Evolutionary conservation across 2,797 vertebrate species (phyloP).

Genomic region (Leucoraja ocellata): DNA sequence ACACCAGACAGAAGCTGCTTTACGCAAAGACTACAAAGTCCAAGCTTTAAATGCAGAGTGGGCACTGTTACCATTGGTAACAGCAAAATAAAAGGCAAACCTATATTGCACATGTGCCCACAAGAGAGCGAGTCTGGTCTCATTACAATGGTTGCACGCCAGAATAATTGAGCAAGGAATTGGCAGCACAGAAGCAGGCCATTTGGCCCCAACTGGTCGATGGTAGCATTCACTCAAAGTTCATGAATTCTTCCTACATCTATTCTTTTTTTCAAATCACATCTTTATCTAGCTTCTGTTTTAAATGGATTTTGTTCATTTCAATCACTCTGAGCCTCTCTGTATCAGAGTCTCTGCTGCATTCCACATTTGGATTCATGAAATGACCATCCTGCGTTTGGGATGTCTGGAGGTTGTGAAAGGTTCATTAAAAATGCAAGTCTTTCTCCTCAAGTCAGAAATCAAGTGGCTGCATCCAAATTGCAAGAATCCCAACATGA

Average conservation of each 20-base stretch:
- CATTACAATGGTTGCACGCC: neutral
- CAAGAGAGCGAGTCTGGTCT: neutral
- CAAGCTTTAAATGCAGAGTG: neutral
- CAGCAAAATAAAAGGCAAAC: neutral
- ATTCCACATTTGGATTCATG: neutral
- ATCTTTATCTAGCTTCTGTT: neutral
- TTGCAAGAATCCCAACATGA: neutral
- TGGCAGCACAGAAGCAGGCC: neutral
- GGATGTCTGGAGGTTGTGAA: too few species aligned
- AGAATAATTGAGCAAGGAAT: neutral
- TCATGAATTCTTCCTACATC: neutral
- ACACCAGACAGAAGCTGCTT: too few species aligned
- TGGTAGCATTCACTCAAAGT: too few species aligned
- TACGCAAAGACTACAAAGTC: too few species aligned
- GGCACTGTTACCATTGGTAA: neutral
- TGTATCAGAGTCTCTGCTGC: neutral
- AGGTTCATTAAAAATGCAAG: too few species aligned
- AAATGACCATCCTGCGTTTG: too few species aligned
- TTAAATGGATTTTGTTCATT: too few species aligned
- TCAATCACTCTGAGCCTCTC: neutral
- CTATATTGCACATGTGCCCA: neutral
- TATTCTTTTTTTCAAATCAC: neutral
- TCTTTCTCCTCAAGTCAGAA: neutral
- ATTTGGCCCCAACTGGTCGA: neutral
- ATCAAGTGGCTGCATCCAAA: neutral